Base-by-base conservation (phyloP, 1,140 invertebrate species). In the Parasteatoda tepidariorum region DNA sequence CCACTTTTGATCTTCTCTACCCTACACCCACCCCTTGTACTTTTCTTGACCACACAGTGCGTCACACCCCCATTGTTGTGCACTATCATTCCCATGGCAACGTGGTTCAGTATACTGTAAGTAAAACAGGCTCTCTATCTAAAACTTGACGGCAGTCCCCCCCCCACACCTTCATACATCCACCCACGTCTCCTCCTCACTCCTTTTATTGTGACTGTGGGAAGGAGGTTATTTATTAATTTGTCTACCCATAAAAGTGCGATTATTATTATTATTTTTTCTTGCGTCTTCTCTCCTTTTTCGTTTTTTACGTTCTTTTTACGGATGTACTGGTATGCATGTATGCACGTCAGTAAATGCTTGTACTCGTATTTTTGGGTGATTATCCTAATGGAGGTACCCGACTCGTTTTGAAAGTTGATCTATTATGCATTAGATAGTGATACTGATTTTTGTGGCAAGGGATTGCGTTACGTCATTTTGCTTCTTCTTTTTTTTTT, bases 161-260 rank as follows among this genome's bases (percentile, higher is more conserved):
- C 24, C 38, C 38, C 38, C 55, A 24, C 15, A 41, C 41, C 73
- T 34, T 31, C 31, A 55, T 54, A 24, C 33, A 33, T 26, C 24
- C 76, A 61, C 28, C 33, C 66, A 55, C 28, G 22, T 30, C 13
- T 55, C 67, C n/a, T 22, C 59, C 22, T 24, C 31, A 28, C 33
- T 33, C n/a, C 33, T 54, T 68, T 64, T 67, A 62, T 75, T 71
- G 75, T 68, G 41, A 71, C 28, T 54, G 5, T 71, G 48, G 48
- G 61, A 26, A 24, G 11, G 64, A 79, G 62, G 75, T 79, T 79
- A 79, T 79, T 79, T 79, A 79, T 79, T 68, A 85, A 74, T 78
- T 84, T 66, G 67, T 22, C 38, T 76, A 59, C 61, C 61, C 18
- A 61, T 74, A 84, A 71, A 81, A 57, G 59, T 18, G 54, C 48